Evolutionary conservation across 2,113 vertebrate genomes (phyloP).

Genomic region (western clawed frog (Xenopus tropicalis)): UCB_Xtro_10.0 CM004445.2:62438501-62439000

Average conservation of each 20-base stretch:
- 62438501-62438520: too few relatives aligned
- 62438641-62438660: conserved; percentile 41
- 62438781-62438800: conserved; percentile 42
- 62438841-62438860: conserved; percentile 44
- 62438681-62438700: conserved; percentile 27
- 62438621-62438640: conserved; percentile 34
- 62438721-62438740: conserved; percentile 43
- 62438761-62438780: conserved; percentile 33
- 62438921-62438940: conserved; percentile 35
- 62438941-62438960: conserved; percentile 27
- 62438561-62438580: not conserved
- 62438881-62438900: conserved; percentile 36
- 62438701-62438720: conserved; percentile 41
- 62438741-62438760: conserved; percentile 24
- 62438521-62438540: too few relatives aligned
- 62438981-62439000: conserved; percentile 30
- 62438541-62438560: too few relatives aligned
- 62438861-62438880: conserved; percentile 40
- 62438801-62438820: conserved; percentile 42
- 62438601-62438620: conserved; percentile 31
- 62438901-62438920: conserved; percentile 42
- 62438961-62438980: conserved; percentile 27
- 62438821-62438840: conserved; percentile 38
- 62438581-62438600: conserved; percentile 16
- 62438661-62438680: conserved; percentile 25